Evolutionary conservation across 1,140 invertebrate species (phyloP), one percentile per base, ranked within the genome.

Genomic region (Drosophila tropicalis): DNA sequence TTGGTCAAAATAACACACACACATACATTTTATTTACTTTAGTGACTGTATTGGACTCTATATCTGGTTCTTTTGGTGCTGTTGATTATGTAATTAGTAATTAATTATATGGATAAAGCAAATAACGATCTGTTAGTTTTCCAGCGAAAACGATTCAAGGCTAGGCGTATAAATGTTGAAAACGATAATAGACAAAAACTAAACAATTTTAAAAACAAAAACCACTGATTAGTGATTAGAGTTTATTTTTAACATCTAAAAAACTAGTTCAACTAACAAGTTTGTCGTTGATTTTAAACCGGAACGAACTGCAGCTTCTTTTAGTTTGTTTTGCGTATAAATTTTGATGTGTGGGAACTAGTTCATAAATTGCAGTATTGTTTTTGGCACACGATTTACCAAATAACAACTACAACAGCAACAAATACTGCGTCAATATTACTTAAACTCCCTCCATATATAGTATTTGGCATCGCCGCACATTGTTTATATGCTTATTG

Each of bases 401-500:
- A 3, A 51, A 51, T 9, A 51, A 9, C 6, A 19, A 51, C 44
- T 19, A 22, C 29, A 29, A 29, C 5, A 29, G 2, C 25, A 29
- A 29, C 29, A 10, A 51, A 19, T 12, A 12, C 12, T 12, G 17
- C 44, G 17, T 22, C 44, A 22, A 51, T 19, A 51, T 22, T 22
- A 47, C 17, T 51, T 19, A 6, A 22, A 51, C 17, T 22, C 19
- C 9, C 17, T 22, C 44, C 17, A 13, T 39, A 39, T 39, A 22
- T 22, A 10, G 25, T 36, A n/a, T 58, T 58, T 58, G 56, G 56
- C 34, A 36, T 58, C 56, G 34, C 15, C 34, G 17, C 56, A 36
- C 56, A 36, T 58, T 58, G 56, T 58, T 58, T 58, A 58, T 58
- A 32, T 58, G 56, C 56, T 58, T 58, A 58, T 58, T 58, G 56